phyloP scores from a whole-genome alignment of 2,113 vertebrate genomes.

The Rhinogobius similis region DNA sequence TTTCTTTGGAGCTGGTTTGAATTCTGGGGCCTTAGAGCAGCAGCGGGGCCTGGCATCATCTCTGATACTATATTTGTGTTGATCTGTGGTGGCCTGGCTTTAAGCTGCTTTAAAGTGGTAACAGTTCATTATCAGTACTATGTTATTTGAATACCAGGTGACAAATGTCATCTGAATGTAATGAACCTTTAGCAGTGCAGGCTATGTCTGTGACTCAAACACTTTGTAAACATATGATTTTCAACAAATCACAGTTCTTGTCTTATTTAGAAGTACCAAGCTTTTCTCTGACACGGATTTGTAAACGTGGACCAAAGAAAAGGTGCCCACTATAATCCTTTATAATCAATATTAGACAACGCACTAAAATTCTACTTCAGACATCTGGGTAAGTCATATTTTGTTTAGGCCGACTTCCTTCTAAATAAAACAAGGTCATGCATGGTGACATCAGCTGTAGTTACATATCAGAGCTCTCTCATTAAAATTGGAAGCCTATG shows the following conservation, averaged over 20 bases:
- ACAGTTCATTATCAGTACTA: not conserved
- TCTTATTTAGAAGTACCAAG: not conserved
- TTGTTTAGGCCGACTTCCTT: constrained; percentile 21
- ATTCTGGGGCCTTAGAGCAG: constrained; percentile 44
- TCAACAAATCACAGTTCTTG: not conserved
- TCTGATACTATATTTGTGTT: constrained; percentile 16
- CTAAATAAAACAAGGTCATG: constrained; percentile 37
- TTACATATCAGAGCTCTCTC: constrained; percentile 1
- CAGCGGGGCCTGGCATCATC: constrained; percentile 21
- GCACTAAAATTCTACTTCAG: not conserved
- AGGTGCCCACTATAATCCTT: not conserved
- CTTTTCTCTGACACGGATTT: not conserved
- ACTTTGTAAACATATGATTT: not conserved
- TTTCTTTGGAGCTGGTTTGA: constrained; percentile 57
- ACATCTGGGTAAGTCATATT: constrained; percentile 38
- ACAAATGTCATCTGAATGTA: not conserved
- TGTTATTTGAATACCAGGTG: not conserved
- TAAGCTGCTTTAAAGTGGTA: constrained; percentile 10
- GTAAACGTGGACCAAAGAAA: not conserved
- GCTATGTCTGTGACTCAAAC: not conserved
- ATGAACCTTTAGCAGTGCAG: not conserved
- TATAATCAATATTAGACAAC: not conserved
- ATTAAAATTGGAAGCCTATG: constrained; percentile 26
- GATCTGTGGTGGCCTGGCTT: not conserved
- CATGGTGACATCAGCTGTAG: not conserved